Evolutionary conservation across 2,797 vertebrate species (phyloP).

Genomic region (Poeciliopsis infans): DNA sequence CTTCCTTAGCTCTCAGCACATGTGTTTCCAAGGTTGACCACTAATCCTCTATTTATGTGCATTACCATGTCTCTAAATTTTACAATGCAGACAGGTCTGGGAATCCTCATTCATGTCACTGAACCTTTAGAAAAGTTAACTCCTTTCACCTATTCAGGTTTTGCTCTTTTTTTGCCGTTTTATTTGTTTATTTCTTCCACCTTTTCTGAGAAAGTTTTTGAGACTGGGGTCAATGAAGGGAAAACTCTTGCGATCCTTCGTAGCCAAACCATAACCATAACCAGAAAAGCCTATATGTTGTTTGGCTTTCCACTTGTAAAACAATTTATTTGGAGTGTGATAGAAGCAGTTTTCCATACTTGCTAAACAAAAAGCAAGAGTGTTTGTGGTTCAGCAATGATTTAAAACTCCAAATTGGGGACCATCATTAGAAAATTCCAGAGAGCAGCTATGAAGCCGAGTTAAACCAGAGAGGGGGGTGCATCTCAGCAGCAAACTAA

Average conservation of each 20-base stretch:
- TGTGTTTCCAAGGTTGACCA: slow-evolving; percentile 78
- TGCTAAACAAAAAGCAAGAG: slow-evolving; percentile 55
- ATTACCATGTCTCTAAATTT: slow-evolving; percentile 59
- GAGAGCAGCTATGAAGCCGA: slow-evolving; percentile 66
- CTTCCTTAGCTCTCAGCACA: slow-evolving; percentile 72
- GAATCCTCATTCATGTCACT: slow-evolving; percentile 62
- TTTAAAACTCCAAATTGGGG: slow-evolving; percentile 71
- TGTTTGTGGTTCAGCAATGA: slow-evolving; percentile 64
- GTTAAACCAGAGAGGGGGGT: slow-evolving; percentile 55
- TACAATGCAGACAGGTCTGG: slow-evolving; percentile 64
- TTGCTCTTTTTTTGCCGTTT: slow-evolving; percentile 63
- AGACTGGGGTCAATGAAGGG: slow-evolving; percentile 42
- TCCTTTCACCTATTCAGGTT: slow-evolving; percentile 51
- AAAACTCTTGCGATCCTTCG: slow-evolving; percentile 54
- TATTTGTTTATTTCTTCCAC: slow-evolving; percentile 50
- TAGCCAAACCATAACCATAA: slow-evolving; percentile 74
- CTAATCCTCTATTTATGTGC: slow-evolving; percentile 77
- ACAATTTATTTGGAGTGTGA: slow-evolving; percentile 77
- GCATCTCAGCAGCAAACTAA: slow-evolving; percentile 57
- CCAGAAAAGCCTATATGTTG: slow-evolving; percentile 76
- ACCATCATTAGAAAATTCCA: slow-evolving; percentile 74
- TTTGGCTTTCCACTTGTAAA: slow-evolving; percentile 83
- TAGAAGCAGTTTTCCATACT: slow-evolving; percentile 69
- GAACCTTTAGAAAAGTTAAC: slow-evolving; percentile 42
- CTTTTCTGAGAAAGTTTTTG: slow-evolving; percentile 58